Evolutionary conservation across 2,888 invertebrate species (phyloP).

Genomic region (Drosophila nr. perissopoda): DNA sequence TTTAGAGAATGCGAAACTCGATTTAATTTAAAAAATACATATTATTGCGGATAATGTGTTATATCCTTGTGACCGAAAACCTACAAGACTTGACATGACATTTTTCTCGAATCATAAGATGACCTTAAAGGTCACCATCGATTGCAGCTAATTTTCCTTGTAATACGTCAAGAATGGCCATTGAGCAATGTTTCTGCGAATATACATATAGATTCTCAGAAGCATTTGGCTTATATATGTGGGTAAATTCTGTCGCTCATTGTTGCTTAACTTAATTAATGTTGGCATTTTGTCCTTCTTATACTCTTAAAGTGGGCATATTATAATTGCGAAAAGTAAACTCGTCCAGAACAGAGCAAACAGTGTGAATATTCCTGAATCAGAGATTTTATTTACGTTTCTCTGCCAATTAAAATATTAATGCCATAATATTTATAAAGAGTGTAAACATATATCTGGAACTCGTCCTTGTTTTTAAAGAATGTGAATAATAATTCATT

Average conservation of each 20-base stretch:
- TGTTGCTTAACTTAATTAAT: conserved; percentile 24
- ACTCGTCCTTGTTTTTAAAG: background rate
- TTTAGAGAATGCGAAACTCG: background rate
- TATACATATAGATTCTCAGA: background rate
- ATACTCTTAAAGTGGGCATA: background rate
- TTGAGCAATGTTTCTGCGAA: background rate
- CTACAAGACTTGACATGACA: no score
- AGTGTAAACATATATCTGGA: background rate
- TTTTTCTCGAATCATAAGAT: background rate
- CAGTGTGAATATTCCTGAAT: background rate
- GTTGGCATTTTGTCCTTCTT: conserved; percentile 3
- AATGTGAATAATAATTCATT: background rate
- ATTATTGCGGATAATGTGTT: background rate
- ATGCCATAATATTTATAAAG: background rate
- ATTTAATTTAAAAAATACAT: background rate
- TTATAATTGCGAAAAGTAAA: background rate
- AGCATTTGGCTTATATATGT: background rate
- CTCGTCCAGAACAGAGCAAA: background rate
- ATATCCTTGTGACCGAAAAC: background rate
- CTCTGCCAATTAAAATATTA: background rate
- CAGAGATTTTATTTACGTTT: background rate
- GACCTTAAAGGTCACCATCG: conserved; percentile 12
- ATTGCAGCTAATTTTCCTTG: conserved; percentile 1
- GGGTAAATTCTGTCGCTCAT: conserved; percentile 7
- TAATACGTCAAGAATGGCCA: background rate